A percentile compares a stretch with the other conserved stretches of the same genome.
Conservation (phyloP, 2,113 vertebrate genomes). For the Archilochus colubris region DNA sequence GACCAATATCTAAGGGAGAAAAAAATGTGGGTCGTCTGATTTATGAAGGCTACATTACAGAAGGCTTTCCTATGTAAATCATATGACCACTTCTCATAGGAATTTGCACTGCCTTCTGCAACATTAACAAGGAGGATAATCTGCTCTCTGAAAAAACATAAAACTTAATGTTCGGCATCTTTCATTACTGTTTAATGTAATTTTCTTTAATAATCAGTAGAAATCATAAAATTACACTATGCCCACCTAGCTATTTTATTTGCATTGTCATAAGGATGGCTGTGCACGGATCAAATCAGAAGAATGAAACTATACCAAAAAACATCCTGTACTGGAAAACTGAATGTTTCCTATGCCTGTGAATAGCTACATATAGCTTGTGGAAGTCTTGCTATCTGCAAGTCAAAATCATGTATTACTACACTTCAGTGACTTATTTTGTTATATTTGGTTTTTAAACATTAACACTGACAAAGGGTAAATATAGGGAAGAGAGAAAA, state of each 20-base stretch:
- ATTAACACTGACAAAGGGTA: neutral
- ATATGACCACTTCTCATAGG: neutral
- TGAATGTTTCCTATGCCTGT: neutral
- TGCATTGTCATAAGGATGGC: neutral
- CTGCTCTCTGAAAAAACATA: neutral
- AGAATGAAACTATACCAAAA: neutral
- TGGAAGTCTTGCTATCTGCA: neutral
- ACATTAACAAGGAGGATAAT: neutral
- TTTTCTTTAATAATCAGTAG: neutral
- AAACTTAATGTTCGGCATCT: neutral
- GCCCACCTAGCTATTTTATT: neutral
- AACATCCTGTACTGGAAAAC: neutral
- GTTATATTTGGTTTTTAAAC: neutral
- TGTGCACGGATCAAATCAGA: neutral
- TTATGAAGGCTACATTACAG: neutral
- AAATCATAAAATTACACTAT: neutral
- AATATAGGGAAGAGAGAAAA: neutral
- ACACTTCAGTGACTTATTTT: neutral
- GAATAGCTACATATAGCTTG: neutral
- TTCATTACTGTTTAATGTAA: neutral
- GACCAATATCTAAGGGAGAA: neutral
- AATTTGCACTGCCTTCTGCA: neutral
- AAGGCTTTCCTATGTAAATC: neutral
- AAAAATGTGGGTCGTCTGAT: neutral
- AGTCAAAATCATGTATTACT: neutral